phyloP scores from a whole-genome alignment of 2,797 vertebrate species.

The Poliocrania exsul region DNA sequence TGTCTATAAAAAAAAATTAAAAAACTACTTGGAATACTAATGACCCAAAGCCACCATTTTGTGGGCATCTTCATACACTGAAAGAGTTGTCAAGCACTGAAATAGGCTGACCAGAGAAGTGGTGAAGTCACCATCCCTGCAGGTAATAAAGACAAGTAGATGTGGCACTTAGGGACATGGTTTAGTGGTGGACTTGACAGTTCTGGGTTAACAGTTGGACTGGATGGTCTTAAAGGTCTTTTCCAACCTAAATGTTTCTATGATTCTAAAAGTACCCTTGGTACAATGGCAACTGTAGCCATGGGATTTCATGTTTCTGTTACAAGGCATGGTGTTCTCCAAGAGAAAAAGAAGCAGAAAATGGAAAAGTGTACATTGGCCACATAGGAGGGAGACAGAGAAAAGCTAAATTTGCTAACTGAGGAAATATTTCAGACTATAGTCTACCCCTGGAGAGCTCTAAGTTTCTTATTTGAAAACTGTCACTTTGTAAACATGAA shows the following conservation, averaged over 20 bases:
- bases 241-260: neutral
- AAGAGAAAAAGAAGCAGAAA: neutral
- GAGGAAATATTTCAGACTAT: conserved; percentile 37
- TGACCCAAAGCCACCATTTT: neutral
- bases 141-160: neutral
- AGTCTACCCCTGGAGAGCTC: neutral
- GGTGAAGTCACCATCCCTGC: neutral
- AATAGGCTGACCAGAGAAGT: neutral
- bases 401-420: conserved; percentile 39
- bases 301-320: conserved; percentile 8
- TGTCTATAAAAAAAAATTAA: conserved; percentile 6
- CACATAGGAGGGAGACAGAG: conserved; percentile 14
- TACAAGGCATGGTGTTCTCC: neutral
- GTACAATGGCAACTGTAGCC: neutral
- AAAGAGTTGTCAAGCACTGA: neutral
- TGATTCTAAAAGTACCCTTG: neutral
- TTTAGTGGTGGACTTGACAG: neutral
- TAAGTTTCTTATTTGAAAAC: conserved; percentile 37
- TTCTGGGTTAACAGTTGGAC: neutral
- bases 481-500: neutral
- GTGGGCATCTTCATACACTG: neutral
- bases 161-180: neutral
- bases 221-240: neutral
- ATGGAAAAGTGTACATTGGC: conserved; percentile 19
- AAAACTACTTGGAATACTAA: neutral